Conservation (phyloP, 1,140 invertebrate genomes). For the Lamellibrachia luymesi region DNA sequence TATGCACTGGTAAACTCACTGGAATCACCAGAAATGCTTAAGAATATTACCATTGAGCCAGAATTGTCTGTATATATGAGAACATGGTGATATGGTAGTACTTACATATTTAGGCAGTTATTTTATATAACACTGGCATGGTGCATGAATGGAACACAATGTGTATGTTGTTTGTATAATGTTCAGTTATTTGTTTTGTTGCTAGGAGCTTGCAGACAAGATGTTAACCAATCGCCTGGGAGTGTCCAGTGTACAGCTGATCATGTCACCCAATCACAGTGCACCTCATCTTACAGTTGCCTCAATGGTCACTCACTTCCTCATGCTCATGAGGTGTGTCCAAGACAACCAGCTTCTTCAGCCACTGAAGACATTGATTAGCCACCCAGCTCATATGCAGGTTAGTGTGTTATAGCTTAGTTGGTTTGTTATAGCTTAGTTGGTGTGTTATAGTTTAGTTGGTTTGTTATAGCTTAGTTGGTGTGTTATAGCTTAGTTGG, state of each 20-base stretch:
- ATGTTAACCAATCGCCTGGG: neutral
- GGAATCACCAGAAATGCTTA: no score
- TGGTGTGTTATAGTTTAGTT: no score
- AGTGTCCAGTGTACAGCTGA: neutral
- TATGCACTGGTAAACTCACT: no score
- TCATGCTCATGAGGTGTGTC: neutral
- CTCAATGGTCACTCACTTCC: neutral
- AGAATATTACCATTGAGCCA: no score
- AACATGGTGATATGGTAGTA: no score
- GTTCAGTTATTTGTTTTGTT: neutral
- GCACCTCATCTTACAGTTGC: neutral
- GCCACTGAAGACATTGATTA: constrained; percentile 20
- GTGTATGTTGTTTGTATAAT: neutral
- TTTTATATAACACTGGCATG: neutral
- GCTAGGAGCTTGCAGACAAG: neutral
- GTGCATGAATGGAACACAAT: neutral
- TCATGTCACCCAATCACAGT: neutral
- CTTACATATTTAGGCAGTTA: no score
- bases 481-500: neutral
- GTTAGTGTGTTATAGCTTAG: no score
- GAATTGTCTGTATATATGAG: no score
- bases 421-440: no score
- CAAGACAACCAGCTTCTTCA: constrained; percentile 19
- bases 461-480: neutral
- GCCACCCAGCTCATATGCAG: constrained; percentile 13